phyloP scores from a whole-genome alignment of 2,797 vertebrate species.

The Pangasius macronema region DNA sequence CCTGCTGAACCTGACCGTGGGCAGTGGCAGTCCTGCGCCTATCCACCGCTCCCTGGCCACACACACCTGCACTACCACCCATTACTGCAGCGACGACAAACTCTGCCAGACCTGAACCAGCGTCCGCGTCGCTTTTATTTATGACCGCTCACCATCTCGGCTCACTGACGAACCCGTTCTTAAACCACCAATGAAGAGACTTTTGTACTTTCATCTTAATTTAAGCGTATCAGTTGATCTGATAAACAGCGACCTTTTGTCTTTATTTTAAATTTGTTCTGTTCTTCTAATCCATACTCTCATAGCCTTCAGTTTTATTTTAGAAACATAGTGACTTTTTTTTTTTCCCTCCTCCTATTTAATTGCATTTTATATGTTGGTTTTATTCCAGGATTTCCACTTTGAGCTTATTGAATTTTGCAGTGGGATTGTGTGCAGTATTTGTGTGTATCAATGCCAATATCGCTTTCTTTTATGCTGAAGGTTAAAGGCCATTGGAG shows the following conservation, averaged over 20 bases:
- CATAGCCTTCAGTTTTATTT: conserved; percentile 30
- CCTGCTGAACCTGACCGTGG: conserved; percentile 85
- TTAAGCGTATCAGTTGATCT: conserved; percentile 79
- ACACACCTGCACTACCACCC: conserved; percentile 72
- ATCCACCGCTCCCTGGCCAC: conserved; percentile 67
- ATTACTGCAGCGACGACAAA: conserved; percentile 72
- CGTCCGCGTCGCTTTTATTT: conserved; percentile 35
- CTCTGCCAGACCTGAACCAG: conserved; percentile 71
- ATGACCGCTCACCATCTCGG: neutral
- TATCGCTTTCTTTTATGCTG: conserved; percentile 3
- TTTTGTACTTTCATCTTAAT: conserved; percentile 58
- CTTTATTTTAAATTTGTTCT: conserved; percentile 32
- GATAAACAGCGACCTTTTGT: conserved; percentile 60
- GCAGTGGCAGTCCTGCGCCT: conserved; percentile 62
- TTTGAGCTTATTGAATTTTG: conserved; percentile 51
- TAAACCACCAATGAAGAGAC: conserved; percentile 43
- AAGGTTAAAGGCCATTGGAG: neutral
- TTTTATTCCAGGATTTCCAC: conserved; percentile 59
- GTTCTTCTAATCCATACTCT: conserved; percentile 14
- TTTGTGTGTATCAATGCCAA: neutral
- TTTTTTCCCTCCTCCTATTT: conserved; percentile 14
- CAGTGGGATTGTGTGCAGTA: conserved; percentile 49
- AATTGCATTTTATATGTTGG: conserved; percentile 46
- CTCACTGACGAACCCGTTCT: neutral
- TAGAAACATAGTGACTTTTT: conserved; percentile 33